Evolutionary conservation across 2,797 vertebrate species (phyloP), one percentile per base, ranked within the genome.

Genomic region (Onychomys torridus): DNA sequence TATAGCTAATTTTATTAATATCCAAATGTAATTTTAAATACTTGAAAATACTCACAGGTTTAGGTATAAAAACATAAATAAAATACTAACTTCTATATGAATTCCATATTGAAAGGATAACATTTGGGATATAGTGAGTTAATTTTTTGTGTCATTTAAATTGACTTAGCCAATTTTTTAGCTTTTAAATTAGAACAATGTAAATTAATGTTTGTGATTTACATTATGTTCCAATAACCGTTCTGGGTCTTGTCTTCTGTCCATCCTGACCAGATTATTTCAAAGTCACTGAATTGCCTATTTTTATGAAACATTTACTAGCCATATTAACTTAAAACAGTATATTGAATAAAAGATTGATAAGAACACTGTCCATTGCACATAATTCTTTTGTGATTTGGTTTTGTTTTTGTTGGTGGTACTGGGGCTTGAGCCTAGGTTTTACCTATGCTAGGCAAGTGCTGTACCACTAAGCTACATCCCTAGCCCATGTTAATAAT

Each of bases 291-390:
- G 73, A 95, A 32, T 46, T 65, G 29, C 17, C 49, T 90, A 37
- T 65, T 32, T 49, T 78, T 79, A 61, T 89, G 69, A 93, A 81
- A 71, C 77, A 93, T 88, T 65, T 69, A 67, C 52, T 73, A 82
- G 34, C 34, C 37, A 27, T 78, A 67, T 61, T 83, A 63, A 95
- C 91, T 95, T 93, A 85, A 95, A 85, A 73, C 52, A 46, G 52
- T 14, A 1, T 61, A 82, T n/a, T 93, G 57, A 83, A 61, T 95
- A 55, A 87, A 76, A 86, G 40, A 21, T 81, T 40, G 82, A 84
- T 89, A 29, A 81, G 43, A 86, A 67, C 32, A 34, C 3, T 75
- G 12, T 73, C 32, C 34, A 2, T 75, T 89, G 59, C n/a, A 76
- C 86, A 27, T 69, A 86, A 73, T 57, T 73, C 29, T 12, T n/a